Percentiles rank a stretch among this genome's conserved stretches.
Evolutionary conservation across 2,797 vertebrate species (phyloP).

Genomic region (Gobio occitaniae): DNA sequence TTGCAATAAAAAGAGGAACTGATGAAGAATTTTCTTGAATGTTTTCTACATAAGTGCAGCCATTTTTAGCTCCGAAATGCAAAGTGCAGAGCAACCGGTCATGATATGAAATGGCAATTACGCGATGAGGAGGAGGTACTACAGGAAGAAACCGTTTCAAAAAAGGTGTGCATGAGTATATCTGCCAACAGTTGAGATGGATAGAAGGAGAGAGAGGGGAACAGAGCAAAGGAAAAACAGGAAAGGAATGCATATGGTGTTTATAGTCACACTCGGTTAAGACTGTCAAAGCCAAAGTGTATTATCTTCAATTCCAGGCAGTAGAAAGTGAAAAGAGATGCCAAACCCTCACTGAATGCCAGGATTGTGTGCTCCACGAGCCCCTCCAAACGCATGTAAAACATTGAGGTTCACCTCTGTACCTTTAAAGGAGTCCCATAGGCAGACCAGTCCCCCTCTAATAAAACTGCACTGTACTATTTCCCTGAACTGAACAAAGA

Average conservation of each 20-base stretch:
- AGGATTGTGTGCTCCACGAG: slow-evolving; percentile 8
- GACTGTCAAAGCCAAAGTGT: slow-evolving; percentile 44
- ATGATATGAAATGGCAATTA: background rate
- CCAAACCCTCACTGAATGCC: slow-evolving; percentile 23
- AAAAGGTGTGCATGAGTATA: slow-evolving; percentile 12
- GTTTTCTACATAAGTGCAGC: slow-evolving; percentile 59
- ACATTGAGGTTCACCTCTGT: slow-evolving; percentile 58
- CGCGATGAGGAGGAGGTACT: background rate
- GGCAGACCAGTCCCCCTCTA: slow-evolving; percentile 39
- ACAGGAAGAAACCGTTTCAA: background rate
- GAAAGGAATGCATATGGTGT: slow-evolving; percentile 52
- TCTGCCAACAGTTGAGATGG: slow-evolving; percentile 33
- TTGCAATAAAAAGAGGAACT: slow-evolving; percentile 63
- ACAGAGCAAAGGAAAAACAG: slow-evolving; percentile 47
- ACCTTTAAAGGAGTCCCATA: slow-evolving; percentile 65
- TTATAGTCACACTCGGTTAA: slow-evolving; percentile 48
- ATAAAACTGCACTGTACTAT: slow-evolving; percentile 66
- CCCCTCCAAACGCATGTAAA: slow-evolving; percentile 44
- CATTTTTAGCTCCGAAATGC: slow-evolving; percentile 53
- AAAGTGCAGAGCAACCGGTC: slow-evolving; percentile 30
- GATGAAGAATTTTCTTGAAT: slow-evolving; percentile 64
- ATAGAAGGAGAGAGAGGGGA: background rate
- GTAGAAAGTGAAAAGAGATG: slow-evolving; percentile 41
- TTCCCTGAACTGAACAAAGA: slow-evolving; percentile 68
- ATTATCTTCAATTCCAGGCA: slow-evolving; percentile 38